Evolutionary conservation across 2,113 vertebrate genomes (phyloP).

Genomic region (Parus major): DNA sequence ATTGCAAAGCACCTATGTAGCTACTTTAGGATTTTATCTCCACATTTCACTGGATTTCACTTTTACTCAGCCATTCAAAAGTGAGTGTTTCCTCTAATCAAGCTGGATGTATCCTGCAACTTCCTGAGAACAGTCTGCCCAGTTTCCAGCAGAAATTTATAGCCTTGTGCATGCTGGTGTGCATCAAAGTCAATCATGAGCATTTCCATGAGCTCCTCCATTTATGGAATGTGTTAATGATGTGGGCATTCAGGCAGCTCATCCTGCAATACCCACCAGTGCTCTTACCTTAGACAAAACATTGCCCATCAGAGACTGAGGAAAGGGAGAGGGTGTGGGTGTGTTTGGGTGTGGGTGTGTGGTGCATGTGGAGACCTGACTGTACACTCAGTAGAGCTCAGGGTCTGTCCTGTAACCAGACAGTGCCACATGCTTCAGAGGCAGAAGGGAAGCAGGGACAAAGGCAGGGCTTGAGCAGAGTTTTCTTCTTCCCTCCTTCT

Average conservation of each 20-base stretch:
- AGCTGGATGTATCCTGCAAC: background rate
- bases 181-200: background rate
- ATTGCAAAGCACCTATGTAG: no score
- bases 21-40: background rate
- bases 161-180: background rate
- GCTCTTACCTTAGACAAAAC: background rate
- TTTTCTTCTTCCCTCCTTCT: background rate
- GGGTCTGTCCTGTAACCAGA: accelerated
- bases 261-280: background rate
- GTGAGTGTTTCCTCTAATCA: background rate
- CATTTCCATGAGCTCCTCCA: background rate
- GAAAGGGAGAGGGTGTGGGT: background rate
- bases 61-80: background rate
- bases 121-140: background rate
- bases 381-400: background rate
- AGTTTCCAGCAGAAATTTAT: background rate
- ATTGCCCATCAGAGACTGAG: background rate
- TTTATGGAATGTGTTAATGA: background rate
- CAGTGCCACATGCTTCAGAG: background rate
- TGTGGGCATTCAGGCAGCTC: background rate
- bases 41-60: background rate
- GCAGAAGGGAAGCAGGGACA: background rate
- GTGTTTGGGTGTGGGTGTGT: background rate
- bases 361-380: background rate
- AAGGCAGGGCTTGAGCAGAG: background rate